phyloP scores from a whole-genome alignment of 1,140 invertebrate species.

The Tetranychus cinnabarinus region DNA sequence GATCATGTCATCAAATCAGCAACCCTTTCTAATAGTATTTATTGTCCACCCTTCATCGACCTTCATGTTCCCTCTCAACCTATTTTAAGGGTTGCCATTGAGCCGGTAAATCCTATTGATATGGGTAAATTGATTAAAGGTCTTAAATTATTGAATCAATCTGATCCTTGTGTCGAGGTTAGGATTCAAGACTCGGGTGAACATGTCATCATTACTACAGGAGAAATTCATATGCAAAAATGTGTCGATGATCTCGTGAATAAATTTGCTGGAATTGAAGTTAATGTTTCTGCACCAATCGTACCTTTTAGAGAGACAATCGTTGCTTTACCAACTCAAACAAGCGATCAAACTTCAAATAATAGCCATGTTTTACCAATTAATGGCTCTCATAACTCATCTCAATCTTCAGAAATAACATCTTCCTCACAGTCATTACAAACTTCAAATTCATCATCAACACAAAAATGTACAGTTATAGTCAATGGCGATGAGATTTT shows the following conservation, averaged over 20 bases:
- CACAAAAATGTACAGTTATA: background rate
- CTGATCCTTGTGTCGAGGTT: slow-evolving; percentile 74
- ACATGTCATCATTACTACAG: slow-evolving; percentile 81
- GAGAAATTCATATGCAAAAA: slow-evolving; percentile 88
- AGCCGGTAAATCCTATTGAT: slow-evolving; percentile 57
- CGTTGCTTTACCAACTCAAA: slow-evolving; percentile 24
- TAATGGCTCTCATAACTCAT: background rate
- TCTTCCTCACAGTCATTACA: background rate
- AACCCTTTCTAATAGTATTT: slow-evolving; percentile 55
- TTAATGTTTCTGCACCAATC: slow-evolving; percentile 79
- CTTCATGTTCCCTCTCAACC: slow-evolving; percentile 46
- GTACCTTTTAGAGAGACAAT: slow-evolving; percentile 89
- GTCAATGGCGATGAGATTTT: no score
- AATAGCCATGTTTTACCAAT: background rate
- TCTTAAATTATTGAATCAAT: slow-evolving; percentile 58
- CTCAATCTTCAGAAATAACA: background rate
- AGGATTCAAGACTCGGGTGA: slow-evolving; percentile 80
- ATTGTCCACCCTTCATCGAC: slow-evolving; percentile 71
- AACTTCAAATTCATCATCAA: no score
- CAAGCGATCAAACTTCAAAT: slow-evolving; percentile 5
- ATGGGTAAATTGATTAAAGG: slow-evolving; percentile 54
- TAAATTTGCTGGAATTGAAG: slow-evolving; percentile 48
- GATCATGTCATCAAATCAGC: slow-evolving; percentile 68
- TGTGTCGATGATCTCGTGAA: slow-evolving; percentile 61
- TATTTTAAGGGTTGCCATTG: slow-evolving; percentile 80